Conservation (phyloP, 2,113 vertebrate genomes). For the Gymnocephalus cernua region DNA sequence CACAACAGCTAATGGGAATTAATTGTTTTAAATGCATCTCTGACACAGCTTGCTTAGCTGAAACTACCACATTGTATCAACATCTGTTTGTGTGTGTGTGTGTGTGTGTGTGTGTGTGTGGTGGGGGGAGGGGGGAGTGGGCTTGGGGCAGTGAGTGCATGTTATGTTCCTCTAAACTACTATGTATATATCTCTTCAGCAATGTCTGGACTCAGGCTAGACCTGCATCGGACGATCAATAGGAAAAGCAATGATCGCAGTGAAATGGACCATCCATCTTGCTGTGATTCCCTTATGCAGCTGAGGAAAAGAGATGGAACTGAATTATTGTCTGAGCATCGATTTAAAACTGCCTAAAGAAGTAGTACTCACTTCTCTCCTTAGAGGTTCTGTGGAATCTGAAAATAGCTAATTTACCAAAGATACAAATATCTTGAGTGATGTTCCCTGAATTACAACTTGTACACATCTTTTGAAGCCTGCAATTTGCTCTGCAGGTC, state of each 20-base stretch:
- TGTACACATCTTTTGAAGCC: neutral
- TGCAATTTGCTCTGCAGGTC: neutral
- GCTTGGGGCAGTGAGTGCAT: conserved; percentile 44
- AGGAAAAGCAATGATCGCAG: conserved; percentile 73
- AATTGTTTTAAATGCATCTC: conserved; percentile 11
- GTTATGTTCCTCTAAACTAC: conserved; percentile 20
- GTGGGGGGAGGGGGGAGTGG: no score
- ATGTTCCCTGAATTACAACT: neutral
- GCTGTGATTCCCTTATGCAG: conserved; percentile 61
- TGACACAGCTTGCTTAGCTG: conserved; percentile 4
- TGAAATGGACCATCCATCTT: conserved; percentile 74
- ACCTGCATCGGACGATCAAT: conserved; percentile 71
- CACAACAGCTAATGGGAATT: conserved; percentile 23
- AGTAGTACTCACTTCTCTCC: conserved; percentile 30
- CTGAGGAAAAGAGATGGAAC: conserved; percentile 56
- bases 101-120: conserved; percentile 20
- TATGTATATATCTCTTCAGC: conserved; percentile 41
- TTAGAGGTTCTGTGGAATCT: conserved; percentile 26
- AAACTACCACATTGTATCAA: conserved; percentile 13
- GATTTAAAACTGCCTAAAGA: conserved; percentile 61
- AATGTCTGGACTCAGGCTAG: conserved; percentile 56
- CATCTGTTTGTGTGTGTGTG: conserved; percentile 27
- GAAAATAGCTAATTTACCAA: conserved; percentile 23
- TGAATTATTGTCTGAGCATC: conserved; percentile 69
- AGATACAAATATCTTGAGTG: conserved; percentile 13